phyloP scores from a whole-genome alignment of 2,113 vertebrate species.

The Tichodroma muraria region DNA sequence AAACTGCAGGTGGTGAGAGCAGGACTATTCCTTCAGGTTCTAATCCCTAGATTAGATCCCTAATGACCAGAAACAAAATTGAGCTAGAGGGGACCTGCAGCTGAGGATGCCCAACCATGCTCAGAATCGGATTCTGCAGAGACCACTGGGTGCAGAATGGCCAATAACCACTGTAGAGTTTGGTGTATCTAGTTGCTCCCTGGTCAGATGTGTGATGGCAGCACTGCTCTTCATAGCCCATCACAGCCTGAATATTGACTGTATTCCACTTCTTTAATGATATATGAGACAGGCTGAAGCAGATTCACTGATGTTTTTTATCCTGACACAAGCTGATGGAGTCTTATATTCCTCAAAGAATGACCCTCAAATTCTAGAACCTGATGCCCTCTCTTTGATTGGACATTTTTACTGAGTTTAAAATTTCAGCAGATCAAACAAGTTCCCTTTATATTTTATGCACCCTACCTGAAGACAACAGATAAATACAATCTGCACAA shows the following conservation, averaged over 20 bases:
- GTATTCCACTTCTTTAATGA: neutral
- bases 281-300: neutral
- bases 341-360: neutral
- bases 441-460: neutral
- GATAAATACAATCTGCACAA: neutral
- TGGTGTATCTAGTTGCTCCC: neutral
- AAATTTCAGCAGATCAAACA: neutral
- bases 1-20: neutral
- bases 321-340: neutral
- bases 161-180: neutral
- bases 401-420: neutral
- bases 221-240: neutral
- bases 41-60: neutral
- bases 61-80: neutral
- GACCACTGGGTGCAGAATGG: neutral
- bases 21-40: neutral
- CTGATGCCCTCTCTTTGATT: neutral
- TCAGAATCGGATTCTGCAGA: neutral
- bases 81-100: neutral
- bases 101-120: neutral
- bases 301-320: neutral
- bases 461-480: neutral
- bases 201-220: neutral
- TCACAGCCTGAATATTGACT: neutral
- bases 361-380: neutral